phyloP scores from a whole-genome alignment of 2,888 invertebrate genomes.

The Hipparchia sbordonii region DNA sequence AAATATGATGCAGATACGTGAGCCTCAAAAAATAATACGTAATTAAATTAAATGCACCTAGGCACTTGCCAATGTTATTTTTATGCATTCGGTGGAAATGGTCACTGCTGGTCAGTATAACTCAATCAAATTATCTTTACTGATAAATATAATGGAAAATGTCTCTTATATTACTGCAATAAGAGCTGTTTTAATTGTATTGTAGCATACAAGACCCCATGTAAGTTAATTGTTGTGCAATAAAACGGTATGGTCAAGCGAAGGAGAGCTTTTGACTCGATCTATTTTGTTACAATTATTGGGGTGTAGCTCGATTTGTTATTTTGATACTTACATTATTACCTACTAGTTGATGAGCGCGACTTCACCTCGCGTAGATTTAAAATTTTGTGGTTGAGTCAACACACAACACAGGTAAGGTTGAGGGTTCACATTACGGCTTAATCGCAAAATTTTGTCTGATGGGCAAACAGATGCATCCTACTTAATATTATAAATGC shows the following conservation, averaged over 20 bases:
- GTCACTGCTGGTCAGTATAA: conserved; percentile 58
- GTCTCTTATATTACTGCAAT: conserved; percentile 43
- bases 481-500: too few species aligned
- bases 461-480: too few species aligned
- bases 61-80: conserved; percentile 52
- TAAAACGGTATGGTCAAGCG: conserved; percentile 37
- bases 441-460: too few species aligned
- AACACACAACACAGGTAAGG: too few species aligned
- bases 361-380: too few species aligned
- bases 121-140: conserved; percentile 45
- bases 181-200: conserved; percentile 30
- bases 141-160: conserved; percentile 30
- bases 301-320: conserved; percentile 6
- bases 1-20: too few species aligned
- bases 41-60: not conserved
- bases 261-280: conserved; percentile 24
- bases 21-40: too few species aligned
- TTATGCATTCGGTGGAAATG: conserved; percentile 57
- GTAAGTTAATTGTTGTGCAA: conserved; percentile 34
- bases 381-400: too few species aligned
- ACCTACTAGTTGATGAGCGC: too few species aligned
- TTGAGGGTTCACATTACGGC: too few species aligned
- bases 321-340: conserved; percentile 20
- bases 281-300: conserved; percentile 26
- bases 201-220: conserved; percentile 2